phyloP scores from a whole-genome alignment of 37 sponge, comb jelly and placozoan genomes.

The Amphimedon queenslandica region DNA sequence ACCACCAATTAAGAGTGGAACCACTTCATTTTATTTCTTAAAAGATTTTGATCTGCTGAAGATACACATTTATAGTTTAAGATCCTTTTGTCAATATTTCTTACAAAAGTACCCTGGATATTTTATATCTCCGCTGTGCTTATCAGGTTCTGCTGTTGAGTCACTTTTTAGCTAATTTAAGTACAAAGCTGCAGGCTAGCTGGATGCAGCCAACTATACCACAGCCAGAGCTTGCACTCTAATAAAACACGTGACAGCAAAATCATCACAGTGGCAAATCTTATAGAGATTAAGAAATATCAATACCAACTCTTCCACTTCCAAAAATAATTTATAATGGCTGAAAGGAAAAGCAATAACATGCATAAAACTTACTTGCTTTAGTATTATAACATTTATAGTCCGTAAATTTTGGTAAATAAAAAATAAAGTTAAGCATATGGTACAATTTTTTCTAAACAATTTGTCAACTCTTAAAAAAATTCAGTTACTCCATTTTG shows the following conservation, averaged over 20 bases:
- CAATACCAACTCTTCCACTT: neutral
- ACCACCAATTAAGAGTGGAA: too few relatives aligned
- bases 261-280: conserved; percentile 3
- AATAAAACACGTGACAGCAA: conserved; percentile 7
- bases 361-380: too few relatives aligned
- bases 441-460: too few relatives aligned
- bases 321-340: neutral
- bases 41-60: conserved; percentile 16
- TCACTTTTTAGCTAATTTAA: conserved; percentile 9
- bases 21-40: too few relatives aligned
- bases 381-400: too few relatives aligned
- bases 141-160: conserved; percentile 24
- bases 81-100: conserved; percentile 2
- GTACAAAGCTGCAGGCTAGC: conserved; percentile 9
- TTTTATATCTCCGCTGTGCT: conserved; percentile 3
- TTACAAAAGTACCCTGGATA: conserved; percentile 10
- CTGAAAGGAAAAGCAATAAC: too few relatives aligned
- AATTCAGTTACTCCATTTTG: too few relatives aligned
- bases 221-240: neutral
- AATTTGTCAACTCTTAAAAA: too few relatives aligned
- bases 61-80: conserved; percentile 3
- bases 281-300: neutral
- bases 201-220: conserved; percentile 16
- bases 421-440: too few relatives aligned
- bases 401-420: too few relatives aligned